phyloP scores from a whole-genome alignment of 92 coral and sea anemone genomes.

The Montipora capitata region DNA sequence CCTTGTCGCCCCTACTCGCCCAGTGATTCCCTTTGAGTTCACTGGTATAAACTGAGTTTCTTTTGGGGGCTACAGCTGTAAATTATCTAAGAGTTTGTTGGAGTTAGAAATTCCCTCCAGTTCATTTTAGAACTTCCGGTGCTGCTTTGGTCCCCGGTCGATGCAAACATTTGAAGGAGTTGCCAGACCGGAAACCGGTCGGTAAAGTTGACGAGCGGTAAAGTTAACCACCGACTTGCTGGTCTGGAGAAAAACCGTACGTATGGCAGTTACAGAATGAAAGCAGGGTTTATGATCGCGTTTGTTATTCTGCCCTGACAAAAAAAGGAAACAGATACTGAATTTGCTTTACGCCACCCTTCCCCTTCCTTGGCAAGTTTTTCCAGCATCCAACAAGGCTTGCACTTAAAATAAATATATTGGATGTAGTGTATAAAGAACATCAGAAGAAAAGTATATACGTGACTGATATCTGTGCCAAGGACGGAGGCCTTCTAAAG shows the following conservation, averaged over 20 bases:
- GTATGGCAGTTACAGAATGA: neutral
- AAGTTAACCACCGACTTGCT: neutral
- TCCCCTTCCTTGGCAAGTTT: neutral
- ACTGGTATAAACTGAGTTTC: neutral
- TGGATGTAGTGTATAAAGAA: slow-evolving; percentile 14
- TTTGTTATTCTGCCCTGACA: neutral
- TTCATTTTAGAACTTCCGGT: too few species aligned
- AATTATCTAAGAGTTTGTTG: neutral
- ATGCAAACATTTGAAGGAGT: too few species aligned
- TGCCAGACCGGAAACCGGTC: too few species aligned
- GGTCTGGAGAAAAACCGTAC: neutral
- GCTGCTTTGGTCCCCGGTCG: neutral
- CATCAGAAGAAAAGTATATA: slow-evolving; percentile 10
- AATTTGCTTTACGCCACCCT: neutral
- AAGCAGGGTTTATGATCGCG: neutral
- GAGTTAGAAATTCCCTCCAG: neutral
- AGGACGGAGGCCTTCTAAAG: slow-evolving; percentile 1
- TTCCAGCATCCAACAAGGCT: neutral
- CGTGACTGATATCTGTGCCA: neutral
- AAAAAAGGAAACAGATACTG: neutral
- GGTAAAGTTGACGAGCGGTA: neutral
- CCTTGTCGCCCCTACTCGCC: neutral
- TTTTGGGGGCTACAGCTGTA: neutral
- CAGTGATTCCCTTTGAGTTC: neutral
- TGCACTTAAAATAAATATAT: neutral